Conservation (phyloP, 1,140 invertebrate species). For the Arion vulgaris region DNA sequence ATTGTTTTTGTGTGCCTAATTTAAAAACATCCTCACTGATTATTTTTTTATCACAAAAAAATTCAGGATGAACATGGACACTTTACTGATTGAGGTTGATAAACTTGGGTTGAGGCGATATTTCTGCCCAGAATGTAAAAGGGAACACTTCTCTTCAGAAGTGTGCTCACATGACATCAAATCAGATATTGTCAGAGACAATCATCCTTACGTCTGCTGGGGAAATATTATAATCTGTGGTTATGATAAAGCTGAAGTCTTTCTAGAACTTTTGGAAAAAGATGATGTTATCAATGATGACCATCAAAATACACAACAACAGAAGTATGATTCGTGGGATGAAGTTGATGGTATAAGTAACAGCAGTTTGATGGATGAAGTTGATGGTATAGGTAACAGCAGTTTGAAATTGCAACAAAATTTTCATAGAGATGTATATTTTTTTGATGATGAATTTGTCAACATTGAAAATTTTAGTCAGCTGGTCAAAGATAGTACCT, state of each 20-base stretch:
- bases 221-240: conserved; percentile 11
- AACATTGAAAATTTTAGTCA: conserved; percentile 9
- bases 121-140: conserved; percentile 6
- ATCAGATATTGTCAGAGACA: not conserved
- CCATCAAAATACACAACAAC: not conserved
- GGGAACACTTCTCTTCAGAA: not conserved
- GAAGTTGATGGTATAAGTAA: not conserved
- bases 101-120: not conserved
- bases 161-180: not conserved
- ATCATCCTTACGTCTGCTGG: not conserved
- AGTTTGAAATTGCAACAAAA: not conserved
- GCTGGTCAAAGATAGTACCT: not conserved
- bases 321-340: not conserved
- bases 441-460: conserved; percentile 25
- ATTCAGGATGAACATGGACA: conserved; percentile 19
- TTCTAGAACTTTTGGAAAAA: not conserved
- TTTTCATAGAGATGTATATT: not conserved
- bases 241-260: conserved; percentile 20
- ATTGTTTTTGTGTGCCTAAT: no score
- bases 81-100: not conserved
- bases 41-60: no score
- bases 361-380: not conserved
- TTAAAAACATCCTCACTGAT: no score
- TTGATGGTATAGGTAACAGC: not conserved
- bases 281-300: not conserved